These are phyloP conservation scores for Oophaga sylvatica DNA, from an alignment of 2,797 vertebrate species.

Conservation along the genomic window DNA sequence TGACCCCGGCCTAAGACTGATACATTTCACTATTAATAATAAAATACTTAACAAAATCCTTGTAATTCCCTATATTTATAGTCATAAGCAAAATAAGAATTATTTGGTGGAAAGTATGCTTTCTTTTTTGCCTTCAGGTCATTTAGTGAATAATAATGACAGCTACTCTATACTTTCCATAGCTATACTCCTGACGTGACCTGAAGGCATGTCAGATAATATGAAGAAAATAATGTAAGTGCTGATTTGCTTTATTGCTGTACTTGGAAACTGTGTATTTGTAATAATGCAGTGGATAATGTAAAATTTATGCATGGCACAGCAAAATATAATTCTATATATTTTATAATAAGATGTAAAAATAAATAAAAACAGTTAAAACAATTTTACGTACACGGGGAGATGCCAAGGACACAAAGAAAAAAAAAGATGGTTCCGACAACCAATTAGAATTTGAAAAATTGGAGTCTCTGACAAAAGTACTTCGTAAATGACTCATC, in stretches of 20 bases:
- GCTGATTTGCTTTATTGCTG: not conserved
- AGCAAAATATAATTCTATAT: not conserved
- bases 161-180: not conserved
- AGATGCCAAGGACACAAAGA: not conserved
- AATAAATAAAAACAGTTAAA: not conserved
- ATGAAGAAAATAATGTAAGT: not conserved
- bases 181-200: not conserved
- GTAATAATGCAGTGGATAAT: not conserved
- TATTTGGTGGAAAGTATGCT: no score
- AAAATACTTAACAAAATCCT: no score
- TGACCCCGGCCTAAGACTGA: no score
- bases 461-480: slow-evolving; percentile 4
- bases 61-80: no score
- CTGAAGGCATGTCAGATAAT: not conserved
- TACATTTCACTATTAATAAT: no score
- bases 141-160: no score
- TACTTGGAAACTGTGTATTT: not conserved
- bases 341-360: not conserved
- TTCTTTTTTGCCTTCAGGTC: no score
- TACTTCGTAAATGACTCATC: slow-evolving; percentile 44
- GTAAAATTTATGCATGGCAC: not conserved
- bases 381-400: not conserved
- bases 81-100: no score
- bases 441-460: slow-evolving; percentile 26
- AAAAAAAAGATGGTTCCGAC: not conserved